Evolutionary conservation across 2,113 vertebrate genomes (phyloP).

Genomic region (Ifrita kowaldi): DNA sequence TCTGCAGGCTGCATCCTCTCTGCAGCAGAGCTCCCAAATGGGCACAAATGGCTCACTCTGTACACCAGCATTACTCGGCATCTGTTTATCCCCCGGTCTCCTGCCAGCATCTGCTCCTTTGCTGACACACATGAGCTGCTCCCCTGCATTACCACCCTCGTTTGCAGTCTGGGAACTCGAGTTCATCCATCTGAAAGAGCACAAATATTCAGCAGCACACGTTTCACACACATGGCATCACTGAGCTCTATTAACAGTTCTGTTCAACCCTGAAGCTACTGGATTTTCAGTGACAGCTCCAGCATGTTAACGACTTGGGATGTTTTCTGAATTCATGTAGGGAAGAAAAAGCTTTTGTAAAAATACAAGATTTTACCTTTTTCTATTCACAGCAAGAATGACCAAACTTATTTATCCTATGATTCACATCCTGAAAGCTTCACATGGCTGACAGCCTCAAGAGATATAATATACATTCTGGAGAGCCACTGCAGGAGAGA

Average conservation of each 20-base stretch:
- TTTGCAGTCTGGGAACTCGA: background rate
- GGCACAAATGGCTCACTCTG: background rate
- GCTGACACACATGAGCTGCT: background rate
- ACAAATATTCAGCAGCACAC: background rate
- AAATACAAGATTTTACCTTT: background rate
- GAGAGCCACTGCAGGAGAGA: background rate
- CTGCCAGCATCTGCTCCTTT: conserved; percentile 23
- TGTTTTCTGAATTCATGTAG: background rate
- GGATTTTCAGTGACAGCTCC: background rate
- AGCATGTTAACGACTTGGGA: background rate
- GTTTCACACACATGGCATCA: background rate
- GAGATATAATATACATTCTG: background rate
- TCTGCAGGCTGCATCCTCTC: background rate
- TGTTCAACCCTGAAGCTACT: background rate
- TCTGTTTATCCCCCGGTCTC: background rate
- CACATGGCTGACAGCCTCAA: background rate
- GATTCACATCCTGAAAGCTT: background rate
- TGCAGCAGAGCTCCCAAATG: conserved; percentile 2
- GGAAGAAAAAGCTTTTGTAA: background rate
- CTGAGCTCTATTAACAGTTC: background rate
- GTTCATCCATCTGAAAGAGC: background rate
- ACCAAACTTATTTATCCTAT: background rate
- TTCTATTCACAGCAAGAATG: conserved; percentile 18
- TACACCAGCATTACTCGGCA: background rate
- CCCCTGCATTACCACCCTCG: background rate